Base-by-base conservation (phyloP, 1,140 invertebrate genomes). In the Hylyphantes graminicola region DNA sequence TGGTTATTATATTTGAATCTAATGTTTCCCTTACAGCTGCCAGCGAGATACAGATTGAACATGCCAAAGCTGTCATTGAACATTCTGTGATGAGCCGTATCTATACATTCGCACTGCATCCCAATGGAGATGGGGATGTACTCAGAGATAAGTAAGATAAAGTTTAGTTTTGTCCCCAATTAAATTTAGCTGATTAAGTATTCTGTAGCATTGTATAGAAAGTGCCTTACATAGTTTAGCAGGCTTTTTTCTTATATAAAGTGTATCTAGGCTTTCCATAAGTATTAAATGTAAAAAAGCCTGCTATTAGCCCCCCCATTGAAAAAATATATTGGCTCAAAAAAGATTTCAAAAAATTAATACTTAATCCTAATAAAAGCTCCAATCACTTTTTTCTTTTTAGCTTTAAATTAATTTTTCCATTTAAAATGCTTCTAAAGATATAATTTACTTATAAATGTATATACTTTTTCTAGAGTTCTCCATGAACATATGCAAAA, bases 41-140 rank as follows among this genome's bases (percentile, higher is more conserved):
- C 0, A 93, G 96, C 68, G 95, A 98, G 88, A 92, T 94, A 1
- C 94, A 97, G 88, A 86, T 96, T 9, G 93, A 94, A 85, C 92
- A 91, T 86, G 91, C 90, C 0, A 87, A 89, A 72, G 87, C 90
- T 77, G 90, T 90, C 35, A 89, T 93, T 73, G 92, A 93, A 86
- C 87, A 92, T n/a, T 89, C 89, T 53, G 87, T 93, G 11, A 97
- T 98, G 92, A 94, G 94, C 48, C 92, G 94, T 21, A 95, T 99
- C 57, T 99, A 99, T 90, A 92, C 94, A 48, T 93, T 96, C 89
- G 96, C 97, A 54, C 92, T 99, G 88, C 99, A 97, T 91, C 97
- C 98, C 8, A 99, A 99, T 90, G 96, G 96, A 5, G 98, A 99
- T 89, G 97, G 95, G 0, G 98, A 99, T 90, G 92, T 97, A 70